Evolutionary conservation across 2,113 vertebrate genomes (phyloP).

Genomic region (Thymallus thymallus): DNA sequence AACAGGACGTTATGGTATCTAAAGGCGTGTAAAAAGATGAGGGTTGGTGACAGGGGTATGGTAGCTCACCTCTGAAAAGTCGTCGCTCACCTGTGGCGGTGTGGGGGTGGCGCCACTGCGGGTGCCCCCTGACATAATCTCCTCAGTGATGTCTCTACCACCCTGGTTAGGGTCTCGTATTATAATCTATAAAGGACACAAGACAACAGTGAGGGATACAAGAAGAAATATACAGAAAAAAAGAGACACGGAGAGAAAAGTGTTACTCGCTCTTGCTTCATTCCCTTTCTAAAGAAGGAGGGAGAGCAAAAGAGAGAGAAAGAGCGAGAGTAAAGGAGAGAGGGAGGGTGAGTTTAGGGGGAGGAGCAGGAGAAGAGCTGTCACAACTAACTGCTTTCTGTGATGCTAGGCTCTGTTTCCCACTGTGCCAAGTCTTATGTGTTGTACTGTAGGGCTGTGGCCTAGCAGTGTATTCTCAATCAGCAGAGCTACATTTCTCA

Average conservation of each 20-base stretch:
- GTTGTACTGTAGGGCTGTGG: constrained; percentile 1
- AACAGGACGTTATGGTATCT: not conserved
- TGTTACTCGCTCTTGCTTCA: not conserved
- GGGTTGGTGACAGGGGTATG: not conserved
- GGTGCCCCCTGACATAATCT: constrained; percentile 95
- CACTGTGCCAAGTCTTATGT: not conserved
- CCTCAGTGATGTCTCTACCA: constrained; percentile 95
- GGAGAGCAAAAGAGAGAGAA: not conserved
- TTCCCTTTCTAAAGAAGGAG: not conserved
- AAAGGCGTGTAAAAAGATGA: not conserved
- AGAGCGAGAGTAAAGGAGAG: too few species aligned
- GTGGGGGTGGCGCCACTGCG: constrained; percentile 90
- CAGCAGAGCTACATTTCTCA: constrained; percentile 43
- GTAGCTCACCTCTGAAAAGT: constrained; percentile 52
- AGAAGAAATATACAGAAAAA: not conserved
- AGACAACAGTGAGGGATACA: not conserved
- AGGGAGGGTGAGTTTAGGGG: not conserved
- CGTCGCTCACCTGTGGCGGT: constrained; percentile 79
- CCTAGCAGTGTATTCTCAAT: constrained; percentile 16
- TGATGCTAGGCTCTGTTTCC: constrained; percentile 20
- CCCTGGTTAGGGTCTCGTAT: constrained; percentile 99
- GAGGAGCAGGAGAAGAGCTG: not conserved
- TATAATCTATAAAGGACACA: constrained; percentile 79
- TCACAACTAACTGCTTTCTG: constrained; percentile 17
- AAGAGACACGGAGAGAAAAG: too few species aligned